Percentiles rank a stretch among this genome's conserved stretches.
phyloP scores from a whole-genome alignment of 2,797 vertebrate species.

The Onychomys leucogaster region DNA sequence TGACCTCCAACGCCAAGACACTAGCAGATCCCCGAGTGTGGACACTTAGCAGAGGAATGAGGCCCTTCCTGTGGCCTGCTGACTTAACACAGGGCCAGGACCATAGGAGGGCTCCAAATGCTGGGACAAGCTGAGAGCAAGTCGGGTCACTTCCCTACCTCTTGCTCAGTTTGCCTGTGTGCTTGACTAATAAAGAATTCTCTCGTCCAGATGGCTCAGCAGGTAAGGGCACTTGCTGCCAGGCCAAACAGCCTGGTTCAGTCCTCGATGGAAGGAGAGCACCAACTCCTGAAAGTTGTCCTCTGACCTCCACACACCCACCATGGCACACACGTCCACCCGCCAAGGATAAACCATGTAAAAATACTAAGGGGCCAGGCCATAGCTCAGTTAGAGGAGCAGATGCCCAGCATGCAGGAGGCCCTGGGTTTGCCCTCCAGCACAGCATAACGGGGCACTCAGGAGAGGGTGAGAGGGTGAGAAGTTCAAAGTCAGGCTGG shows the following conservation, averaged over 20 bases:
- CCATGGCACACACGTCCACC: neutral
- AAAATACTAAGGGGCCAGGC: neutral
- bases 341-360: neutral
- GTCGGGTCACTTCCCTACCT: neutral
- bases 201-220: neutral
- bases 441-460: neutral
- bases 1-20: neutral
- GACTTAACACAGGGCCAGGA: neutral
- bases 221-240: neutral
- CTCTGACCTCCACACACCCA: neutral
- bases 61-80: neutral
- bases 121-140: neutral
- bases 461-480: neutral
- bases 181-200: neutral
- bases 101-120: neutral
- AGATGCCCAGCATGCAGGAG: neutral
- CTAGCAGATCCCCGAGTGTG: fast-evolving
- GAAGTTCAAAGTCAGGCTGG: neutral
- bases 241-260: neutral
- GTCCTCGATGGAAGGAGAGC: neutral
- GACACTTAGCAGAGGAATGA: neutral
- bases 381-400: neutral
- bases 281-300: neutral
- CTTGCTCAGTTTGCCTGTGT: neutral
- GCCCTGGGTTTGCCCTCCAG: neutral